A percentile compares a stretch with the other conserved stretches of the same genome.
Evolutionary conservation across 2,113 vertebrate genomes (phyloP).

Genomic region (Scatophagus argus): DNA sequence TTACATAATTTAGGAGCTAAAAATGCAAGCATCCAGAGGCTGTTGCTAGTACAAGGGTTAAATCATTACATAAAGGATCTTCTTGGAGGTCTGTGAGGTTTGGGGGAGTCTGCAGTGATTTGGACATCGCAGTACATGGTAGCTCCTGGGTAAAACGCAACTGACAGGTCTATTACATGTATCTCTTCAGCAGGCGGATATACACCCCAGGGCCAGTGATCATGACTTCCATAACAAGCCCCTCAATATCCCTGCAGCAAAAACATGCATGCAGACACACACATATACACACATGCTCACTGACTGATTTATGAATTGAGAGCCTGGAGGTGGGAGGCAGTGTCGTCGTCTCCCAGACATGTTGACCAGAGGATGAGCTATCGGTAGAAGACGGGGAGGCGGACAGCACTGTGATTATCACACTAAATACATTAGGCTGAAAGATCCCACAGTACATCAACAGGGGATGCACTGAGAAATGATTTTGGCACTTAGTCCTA

Average conservation of each 20-base stretch:
- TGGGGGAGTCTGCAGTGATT: slow-evolving; percentile 5
- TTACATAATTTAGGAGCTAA: background rate
- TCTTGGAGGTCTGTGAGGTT: slow-evolving; percentile 27
- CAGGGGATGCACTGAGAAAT: slow-evolving; percentile 46
- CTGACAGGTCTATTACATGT: slow-evolving; percentile 75
- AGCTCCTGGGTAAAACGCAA: slow-evolving; percentile 55
- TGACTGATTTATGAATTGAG: slow-evolving; percentile 72
- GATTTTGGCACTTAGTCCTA: slow-evolving; percentile 46
- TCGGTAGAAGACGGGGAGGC: slow-evolving; percentile 63
- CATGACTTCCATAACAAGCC: slow-evolving; percentile 66
- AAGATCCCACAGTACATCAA: slow-evolving; percentile 59
- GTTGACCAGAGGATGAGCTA: slow-evolving; percentile 74
- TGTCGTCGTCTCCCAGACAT: slow-evolving; percentile 71
- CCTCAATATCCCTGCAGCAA: slow-evolving; percentile 64
- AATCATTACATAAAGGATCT: slow-evolving; percentile 18
- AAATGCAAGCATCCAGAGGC: background rate
- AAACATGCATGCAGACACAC: slow-evolving; percentile 40
- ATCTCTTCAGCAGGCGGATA: slow-evolving; percentile 60
- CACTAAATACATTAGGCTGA: slow-evolving; percentile 75
- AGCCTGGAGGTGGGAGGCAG: slow-evolving; percentile 75
- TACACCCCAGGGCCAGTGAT: slow-evolving; percentile 57
- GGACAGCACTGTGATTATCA: slow-evolving; percentile 64
- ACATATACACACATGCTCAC: slow-evolving; percentile 30
- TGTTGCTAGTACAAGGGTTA: background rate
- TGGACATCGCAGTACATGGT: slow-evolving; percentile 27